Conservation (phyloP, 2,113 vertebrate genomes). For the Cephalopterus ornatus region DNA sequence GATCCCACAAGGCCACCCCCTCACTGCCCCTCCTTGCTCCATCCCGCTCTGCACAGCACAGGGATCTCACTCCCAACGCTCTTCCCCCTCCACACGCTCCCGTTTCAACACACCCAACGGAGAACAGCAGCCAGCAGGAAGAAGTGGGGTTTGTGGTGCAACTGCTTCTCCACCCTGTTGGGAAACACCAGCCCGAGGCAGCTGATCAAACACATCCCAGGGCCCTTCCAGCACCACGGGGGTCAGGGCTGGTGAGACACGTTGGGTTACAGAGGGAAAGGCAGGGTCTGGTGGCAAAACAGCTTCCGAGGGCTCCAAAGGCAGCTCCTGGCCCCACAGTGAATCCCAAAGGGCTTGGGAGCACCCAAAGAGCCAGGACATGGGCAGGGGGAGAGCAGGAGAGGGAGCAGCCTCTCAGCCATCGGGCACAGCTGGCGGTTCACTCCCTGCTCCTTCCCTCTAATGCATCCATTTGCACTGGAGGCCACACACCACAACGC, state of each 20-base stretch:
- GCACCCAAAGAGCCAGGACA: rapidly evolving
- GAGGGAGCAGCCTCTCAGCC: not conserved
- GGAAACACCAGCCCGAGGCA: not conserved
- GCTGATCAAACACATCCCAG: conserved; percentile 31
- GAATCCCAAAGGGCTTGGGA: not conserved
- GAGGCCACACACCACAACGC: rapidly evolving
- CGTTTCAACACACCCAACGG: not conserved
- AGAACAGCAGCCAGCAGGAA: not conserved
- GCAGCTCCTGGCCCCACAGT: not conserved
- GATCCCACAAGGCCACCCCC: not conserved
- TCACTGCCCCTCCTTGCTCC: rapidly evolving
- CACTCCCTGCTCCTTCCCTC: not conserved
- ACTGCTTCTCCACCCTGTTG: not conserved
- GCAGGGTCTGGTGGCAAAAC: not conserved
- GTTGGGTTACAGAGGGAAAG: not conserved
- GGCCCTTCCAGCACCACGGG: not conserved
- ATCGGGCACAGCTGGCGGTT: rapidly evolving
- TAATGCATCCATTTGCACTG: not conserved
- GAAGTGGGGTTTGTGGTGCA: not conserved
- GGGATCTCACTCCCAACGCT: rapidly evolving
- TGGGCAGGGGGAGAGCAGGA: rapidly evolving
- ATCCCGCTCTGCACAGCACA: not conserved
- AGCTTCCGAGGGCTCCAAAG: not conserved
- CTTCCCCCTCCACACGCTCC: not conserved
- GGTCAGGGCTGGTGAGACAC: not conserved